A percentile compares a stretch with the other conserved stretches of the same genome.
These are phyloP conservation scores for Prenolepis imparis DNA, from an alignment of 2,888 invertebrate species.

Conservation along the genomic window DNA sequence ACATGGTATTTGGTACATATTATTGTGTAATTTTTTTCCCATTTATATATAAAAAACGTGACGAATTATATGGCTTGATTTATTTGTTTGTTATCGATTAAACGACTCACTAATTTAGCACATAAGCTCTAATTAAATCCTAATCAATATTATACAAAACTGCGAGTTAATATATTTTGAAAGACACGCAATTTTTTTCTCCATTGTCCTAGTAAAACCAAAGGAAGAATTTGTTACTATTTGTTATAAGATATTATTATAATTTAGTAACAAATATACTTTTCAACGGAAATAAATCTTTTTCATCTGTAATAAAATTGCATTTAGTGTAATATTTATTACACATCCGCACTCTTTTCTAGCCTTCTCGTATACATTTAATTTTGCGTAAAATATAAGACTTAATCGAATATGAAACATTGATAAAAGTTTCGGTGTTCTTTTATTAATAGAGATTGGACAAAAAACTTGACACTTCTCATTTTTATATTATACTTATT, in stretches of 20 bases:
- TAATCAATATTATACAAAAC: not conserved
- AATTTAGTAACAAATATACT: not conserved
- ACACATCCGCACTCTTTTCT: not conserved
- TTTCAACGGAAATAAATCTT: constrained; percentile 3
- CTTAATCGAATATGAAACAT: not conserved
- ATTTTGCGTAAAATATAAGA: not conserved
- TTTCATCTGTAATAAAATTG: not conserved
- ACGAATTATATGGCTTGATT: constrained; percentile 48
- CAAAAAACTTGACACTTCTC: not conserved
- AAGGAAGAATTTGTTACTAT: not conserved
- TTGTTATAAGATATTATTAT: not conserved
- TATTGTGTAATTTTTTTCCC: constrained; percentile 75
- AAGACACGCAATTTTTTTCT: not conserved
- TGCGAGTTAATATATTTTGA: constrained; percentile 22
- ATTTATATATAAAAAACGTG: constrained; percentile 60
- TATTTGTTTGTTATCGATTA: not conserved
- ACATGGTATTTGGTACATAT: constrained; percentile 64
- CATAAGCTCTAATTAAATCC: not conserved
- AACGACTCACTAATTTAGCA: constrained; percentile 5
- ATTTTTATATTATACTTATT: no score
- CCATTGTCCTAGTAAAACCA: not conserved
- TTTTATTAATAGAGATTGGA: not conserved
- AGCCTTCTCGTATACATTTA: not conserved
- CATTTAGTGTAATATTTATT: not conserved
- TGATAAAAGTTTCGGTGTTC: not conserved